phyloP scores from a whole-genome alignment of 1,140 invertebrate genomes.

The Dreissena polymorpha region DNA sequence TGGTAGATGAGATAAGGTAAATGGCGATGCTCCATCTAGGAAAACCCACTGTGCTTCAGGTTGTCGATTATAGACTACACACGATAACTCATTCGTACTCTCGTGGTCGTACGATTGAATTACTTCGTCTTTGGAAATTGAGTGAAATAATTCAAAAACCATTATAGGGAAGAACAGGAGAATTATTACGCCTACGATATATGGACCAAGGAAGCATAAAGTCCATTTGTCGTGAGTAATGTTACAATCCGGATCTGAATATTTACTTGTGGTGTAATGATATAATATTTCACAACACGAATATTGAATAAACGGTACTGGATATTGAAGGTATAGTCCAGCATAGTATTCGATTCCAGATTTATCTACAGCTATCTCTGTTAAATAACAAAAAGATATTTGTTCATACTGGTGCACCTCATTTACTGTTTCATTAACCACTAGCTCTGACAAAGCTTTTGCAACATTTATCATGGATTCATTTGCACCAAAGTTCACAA shows the following conservation, averaged over 20 bases:
- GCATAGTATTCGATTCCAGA: not conserved
- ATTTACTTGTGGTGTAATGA: not conserved
- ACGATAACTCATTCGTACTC: too few relatives aligned
- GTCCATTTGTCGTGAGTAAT: not conserved
- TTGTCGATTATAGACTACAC: too few relatives aligned
- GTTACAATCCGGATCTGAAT: not conserved
- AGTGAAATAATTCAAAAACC: not conserved
- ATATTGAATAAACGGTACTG: constrained; percentile 1
- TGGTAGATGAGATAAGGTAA: not conserved
- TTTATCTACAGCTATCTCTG: not conserved
- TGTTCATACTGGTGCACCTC: not conserved
- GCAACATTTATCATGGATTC: not conserved
- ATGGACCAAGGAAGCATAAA: constrained; percentile 18
- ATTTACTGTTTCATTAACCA: not conserved
- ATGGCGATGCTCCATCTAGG: constrained; percentile 20
- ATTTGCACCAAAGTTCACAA: not conserved
- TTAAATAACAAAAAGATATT: constrained; percentile 34
- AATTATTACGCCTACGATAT: constrained; percentile 33
- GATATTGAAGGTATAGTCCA: constrained; percentile 22
- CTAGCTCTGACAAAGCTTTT: not conserved
- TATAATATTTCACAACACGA: constrained; percentile 8
- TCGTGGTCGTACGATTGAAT: not conserved
- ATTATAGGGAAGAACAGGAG: constrained; percentile 39
- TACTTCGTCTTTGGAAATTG: constrained; percentile 18
- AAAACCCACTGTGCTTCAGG: constrained; percentile 5